Base-by-base conservation (phyloP, 2,888 invertebrate species). In the Sclerodermus sp. region DNA sequence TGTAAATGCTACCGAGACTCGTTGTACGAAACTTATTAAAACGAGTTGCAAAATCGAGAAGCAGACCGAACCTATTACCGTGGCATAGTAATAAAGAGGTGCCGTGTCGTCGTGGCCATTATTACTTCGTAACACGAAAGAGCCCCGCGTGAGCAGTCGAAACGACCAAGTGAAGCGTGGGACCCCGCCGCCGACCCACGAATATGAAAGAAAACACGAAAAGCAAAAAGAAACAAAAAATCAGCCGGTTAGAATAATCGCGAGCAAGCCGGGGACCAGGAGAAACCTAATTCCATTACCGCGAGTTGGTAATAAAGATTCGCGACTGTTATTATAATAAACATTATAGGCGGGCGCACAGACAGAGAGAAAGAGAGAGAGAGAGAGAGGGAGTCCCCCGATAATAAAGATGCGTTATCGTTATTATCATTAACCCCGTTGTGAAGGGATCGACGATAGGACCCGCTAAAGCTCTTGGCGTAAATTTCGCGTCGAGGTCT, bases 271-370 rank as follows among this genome's bases (percentile, higher is more conserved):
- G 8, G 23, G 23, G n/a, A n/a, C n/a, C 9, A n/a, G 41, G 29
- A 13, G 42, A 41, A 49, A 55, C 60, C 58, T 66, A 70, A 70
- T 70, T 70, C 64, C 70, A 70, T 70, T 70, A 68, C 51, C 56
- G 49, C 55, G 45, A 50, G 45, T 49, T 48, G 51, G 43, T 51
- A 57, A 64, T 70, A 67, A 70, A 68, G 62, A 67, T 68, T 23
- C 23, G 57, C 63, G 55, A 60, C 59, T 60, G 60, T 62, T 68
- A 67, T 67, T 66, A 62, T 62, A 57, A 57, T 62, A 57, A 64
- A 57, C 54, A 51, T 53, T 55, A 58, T 46, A 5, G 29, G 40
- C 16, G 36, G 30, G 17, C 29, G 23, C 23, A n/a, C n/a, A n/a
- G n/a, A n/a, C n/a, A n/a, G n/a, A n/a, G n/a, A n/a, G n/a, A n/a